Evolutionary conservation across 2,113 vertebrate genomes (phyloP).

Genomic region (Arothron firmamentum): DNA sequence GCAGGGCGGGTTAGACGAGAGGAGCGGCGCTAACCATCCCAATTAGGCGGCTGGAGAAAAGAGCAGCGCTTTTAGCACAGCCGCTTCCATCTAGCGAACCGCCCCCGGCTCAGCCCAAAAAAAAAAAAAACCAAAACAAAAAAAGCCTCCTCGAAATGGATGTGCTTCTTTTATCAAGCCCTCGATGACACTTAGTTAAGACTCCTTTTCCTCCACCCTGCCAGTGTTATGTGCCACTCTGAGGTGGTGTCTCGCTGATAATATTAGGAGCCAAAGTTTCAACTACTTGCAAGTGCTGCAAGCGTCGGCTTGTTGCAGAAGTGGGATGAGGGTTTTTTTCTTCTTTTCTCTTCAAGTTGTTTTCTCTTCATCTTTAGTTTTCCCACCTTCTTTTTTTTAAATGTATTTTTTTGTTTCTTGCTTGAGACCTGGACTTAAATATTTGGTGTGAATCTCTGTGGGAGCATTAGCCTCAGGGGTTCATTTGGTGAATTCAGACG

Average conservation of each 20-base stretch:
- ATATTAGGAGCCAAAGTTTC: constrained; percentile 61
- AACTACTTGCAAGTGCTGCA: constrained; percentile 48
- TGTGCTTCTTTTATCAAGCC: constrained; percentile 65
- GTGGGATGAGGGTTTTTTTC: constrained; percentile 44
- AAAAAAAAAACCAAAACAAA: too few species aligned
- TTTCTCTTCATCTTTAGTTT: neutral
- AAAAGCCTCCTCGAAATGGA: constrained; percentile 58
- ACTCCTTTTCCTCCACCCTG: constrained; percentile 56
- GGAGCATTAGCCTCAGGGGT: constrained; percentile 54
- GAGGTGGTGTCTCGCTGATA: constrained; percentile 49
- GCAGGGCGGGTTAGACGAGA: constrained; percentile 34
- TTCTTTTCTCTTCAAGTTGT: constrained; percentile 17
- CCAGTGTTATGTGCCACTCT: constrained; percentile 59
- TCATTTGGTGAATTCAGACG: constrained; percentile 53
- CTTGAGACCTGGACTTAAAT: constrained; percentile 31
- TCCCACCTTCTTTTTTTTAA: neutral
- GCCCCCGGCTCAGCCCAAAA: constrained; percentile 57
- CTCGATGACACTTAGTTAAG: constrained; percentile 68
- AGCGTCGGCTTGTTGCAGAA: constrained; percentile 51
- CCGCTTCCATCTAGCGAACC: constrained; percentile 59
- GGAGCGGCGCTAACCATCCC: constrained; percentile 57
- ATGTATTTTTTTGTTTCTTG: constrained; percentile 17
- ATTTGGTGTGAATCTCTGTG: constrained; percentile 33
- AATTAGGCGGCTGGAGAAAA: constrained; percentile 65
- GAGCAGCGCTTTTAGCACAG: constrained; percentile 51